Conservation (phyloP, 2,888 invertebrate species). For the Mythimna impura region DNA sequence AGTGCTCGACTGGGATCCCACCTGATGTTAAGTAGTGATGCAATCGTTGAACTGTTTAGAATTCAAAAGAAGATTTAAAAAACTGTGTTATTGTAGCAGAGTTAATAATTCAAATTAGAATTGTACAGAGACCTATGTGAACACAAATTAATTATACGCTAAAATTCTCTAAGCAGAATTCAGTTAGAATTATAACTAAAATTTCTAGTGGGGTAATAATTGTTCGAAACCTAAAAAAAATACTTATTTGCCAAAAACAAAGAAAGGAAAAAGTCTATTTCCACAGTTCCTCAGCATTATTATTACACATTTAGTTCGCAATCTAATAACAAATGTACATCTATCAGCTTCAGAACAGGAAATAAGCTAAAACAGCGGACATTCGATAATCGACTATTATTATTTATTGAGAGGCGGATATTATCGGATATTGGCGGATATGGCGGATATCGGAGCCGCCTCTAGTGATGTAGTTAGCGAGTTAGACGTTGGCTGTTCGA, state of each 20-base stretch:
- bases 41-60: no score
- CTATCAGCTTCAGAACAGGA: slow-evolving; percentile 54
- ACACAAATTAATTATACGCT: no score
- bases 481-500: slow-evolving; percentile 12
- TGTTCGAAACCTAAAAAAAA: not conserved
- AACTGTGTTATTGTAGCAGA: no score
- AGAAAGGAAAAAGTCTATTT: not conserved
- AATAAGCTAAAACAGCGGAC: slow-evolving; percentile 64
- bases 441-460: slow-evolving; percentile 41
- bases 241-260: not conserved
- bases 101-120: no score
- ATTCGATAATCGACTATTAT: slow-evolving; percentile 61
- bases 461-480: slow-evolving; percentile 36
- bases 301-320: slow-evolving; percentile 27
- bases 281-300: not conserved
- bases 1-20: no score
- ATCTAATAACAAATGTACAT: slow-evolving; percentile 37
- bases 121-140: no score
- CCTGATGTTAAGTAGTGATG: no score
- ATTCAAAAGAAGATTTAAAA: no score
- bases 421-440: slow-evolving; percentile 59
- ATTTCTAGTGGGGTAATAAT: no score
- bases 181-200: no score
- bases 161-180: no score
- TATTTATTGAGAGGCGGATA: slow-evolving; percentile 66